Conservation (phyloP, 2,797 vertebrate species). For the Euthynnus affinis region DNA sequence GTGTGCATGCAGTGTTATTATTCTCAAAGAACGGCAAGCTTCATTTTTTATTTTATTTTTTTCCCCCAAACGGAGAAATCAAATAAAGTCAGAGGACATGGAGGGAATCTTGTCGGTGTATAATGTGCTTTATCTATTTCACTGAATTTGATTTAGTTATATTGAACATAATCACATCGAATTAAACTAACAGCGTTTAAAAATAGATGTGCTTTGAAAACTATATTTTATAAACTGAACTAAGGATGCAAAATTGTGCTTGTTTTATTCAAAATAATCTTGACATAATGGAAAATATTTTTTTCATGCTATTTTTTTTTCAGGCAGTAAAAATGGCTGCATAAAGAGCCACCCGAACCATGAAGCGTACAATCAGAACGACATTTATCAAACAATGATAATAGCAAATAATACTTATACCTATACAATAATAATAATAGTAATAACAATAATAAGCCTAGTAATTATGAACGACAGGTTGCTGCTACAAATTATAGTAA, state of each 20-base stretch:
- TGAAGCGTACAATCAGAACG: too few species aligned
- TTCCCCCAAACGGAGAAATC: conserved; percentile 14
- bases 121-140: not conserved
- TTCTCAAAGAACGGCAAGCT: conserved; percentile 15
- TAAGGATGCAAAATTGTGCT: not conserved
- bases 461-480: not conserved
- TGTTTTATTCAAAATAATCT: not conserved
- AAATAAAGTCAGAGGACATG: conserved; percentile 30
- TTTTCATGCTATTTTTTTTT: conserved; percentile 15
- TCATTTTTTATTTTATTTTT: conserved; percentile 1
- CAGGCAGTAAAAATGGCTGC: not conserved
- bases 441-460: not conserved
- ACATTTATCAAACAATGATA: not conserved
- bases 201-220: not conserved
- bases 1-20: conserved; percentile 23
- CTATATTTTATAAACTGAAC: not conserved
- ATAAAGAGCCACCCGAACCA: not conserved
- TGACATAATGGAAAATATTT: conserved; percentile 9
- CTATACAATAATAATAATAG: too few species aligned
- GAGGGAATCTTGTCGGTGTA: not conserved
- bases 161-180: not conserved
- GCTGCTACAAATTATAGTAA: not conserved
- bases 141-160: conserved; percentile 12
- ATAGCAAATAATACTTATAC: conserved; percentile 21
- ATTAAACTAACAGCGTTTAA: not conserved